phyloP scores from a whole-genome alignment of 2,797 vertebrate genomes.

The Lutjanus argentimaculatus region DNA sequence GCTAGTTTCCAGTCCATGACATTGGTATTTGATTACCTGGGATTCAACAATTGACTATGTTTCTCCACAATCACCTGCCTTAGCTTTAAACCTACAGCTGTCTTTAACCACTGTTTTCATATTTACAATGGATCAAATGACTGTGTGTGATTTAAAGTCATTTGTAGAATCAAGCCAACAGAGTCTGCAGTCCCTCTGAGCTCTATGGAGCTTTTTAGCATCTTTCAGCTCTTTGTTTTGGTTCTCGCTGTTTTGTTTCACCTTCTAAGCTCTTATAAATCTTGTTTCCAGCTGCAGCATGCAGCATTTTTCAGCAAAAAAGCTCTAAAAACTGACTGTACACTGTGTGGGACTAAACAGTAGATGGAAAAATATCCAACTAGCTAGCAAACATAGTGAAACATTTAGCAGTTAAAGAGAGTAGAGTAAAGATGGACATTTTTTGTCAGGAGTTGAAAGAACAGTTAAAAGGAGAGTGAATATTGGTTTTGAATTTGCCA shows the following conservation, averaged over 20 bases:
- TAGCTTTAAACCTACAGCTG: too few relatives aligned
- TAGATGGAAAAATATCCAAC: background rate
- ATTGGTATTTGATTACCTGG: too few relatives aligned
- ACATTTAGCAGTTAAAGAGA: background rate
- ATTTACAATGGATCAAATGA: too few relatives aligned
- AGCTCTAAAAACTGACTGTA: background rate
- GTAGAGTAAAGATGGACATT: background rate
- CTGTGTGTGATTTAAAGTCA: too few relatives aligned
- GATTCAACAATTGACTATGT: too few relatives aligned
- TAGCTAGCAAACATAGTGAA: background rate
- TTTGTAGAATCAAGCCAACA: background rate
- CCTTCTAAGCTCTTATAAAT: background rate
- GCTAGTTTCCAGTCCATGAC: too few relatives aligned
- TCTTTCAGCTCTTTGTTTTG: constrained; percentile 1
- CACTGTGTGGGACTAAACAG: background rate
- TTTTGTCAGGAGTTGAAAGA: background rate
- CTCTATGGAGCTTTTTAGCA: background rate
- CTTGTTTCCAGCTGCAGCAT: background rate
- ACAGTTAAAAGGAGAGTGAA: background rate
- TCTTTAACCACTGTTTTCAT: too few relatives aligned
- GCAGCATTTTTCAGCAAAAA: too few relatives aligned
- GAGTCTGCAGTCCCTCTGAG: background rate
- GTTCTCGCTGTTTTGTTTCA: background rate
- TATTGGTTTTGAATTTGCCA: background rate
- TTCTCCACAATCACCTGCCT: too few relatives aligned